Base-by-base conservation (phyloP, 2,113 vertebrate species). In the Antigone vipio region DNA sequence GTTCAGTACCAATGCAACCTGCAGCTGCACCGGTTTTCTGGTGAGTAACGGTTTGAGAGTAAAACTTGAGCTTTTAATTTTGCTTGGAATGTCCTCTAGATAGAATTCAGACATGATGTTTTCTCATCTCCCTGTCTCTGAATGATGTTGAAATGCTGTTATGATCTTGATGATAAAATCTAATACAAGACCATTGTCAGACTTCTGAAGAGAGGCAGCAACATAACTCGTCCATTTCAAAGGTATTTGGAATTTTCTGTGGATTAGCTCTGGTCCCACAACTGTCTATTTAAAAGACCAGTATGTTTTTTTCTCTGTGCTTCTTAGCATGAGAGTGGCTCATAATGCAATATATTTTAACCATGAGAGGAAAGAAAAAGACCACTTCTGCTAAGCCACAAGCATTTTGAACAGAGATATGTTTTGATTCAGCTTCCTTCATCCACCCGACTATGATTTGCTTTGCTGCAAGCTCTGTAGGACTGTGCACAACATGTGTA, bases 401-500 rank as follows among this genome's bases (percentile, higher is more conserved):
- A 91, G 15, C 17, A 55, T 95, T 93, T 81, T 76, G 45, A 85
- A 42, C 34, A 69, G 49, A 92, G 79, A 93, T 60, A 68, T 87
- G 69, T 93, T 91, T 95, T 87, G 66, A 94, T 92, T 82, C 73
- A 58, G 3, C 76, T 66, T 85, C 66, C 83, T 95, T 91, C 76
- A 81, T 87, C 64, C 32, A 78, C 26, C 14, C 77, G 69, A 58
- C 35, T 76, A 29, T 45, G 86, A 91, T 91, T 92, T 78, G 27
- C 35, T 89, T 82, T 95, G 69, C 77, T 89, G 69, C 53, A 69
- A 81, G n/a, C 29, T 91, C 53, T 62, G 26, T 62, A 79, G 69
- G 60, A n/a, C 89, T 85, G 40, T 91, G 93, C 34, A 89, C 53
- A 94, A 67, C 49, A 68, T n/a, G 22, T 93, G 69, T 62, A 64